Evolutionary conservation across 2,113 vertebrate genomes (phyloP).

Genomic region (Petrocephalus microphthalmus): DNA sequence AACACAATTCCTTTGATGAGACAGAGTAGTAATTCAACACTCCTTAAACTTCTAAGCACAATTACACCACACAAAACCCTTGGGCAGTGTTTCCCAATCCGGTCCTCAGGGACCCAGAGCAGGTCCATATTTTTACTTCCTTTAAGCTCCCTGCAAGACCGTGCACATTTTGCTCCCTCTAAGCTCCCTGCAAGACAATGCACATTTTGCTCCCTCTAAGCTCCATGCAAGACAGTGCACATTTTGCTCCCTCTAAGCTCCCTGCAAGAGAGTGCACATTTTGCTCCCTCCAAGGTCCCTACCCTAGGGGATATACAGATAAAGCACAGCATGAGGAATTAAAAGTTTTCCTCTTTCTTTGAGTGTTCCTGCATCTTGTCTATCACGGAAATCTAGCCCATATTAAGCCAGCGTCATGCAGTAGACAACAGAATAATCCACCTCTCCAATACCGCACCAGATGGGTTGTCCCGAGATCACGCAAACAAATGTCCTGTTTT

Average conservation of each 20-base stretch:
- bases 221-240: too few species aligned
- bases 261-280: too few species aligned
- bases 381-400: not conserved
- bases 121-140: too few species aligned
- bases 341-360: not conserved
- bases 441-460: constrained; percentile 20
- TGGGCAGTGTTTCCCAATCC: too few species aligned
- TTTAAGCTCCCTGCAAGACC: too few species aligned
- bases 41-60: not conserved
- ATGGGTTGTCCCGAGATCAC: constrained; percentile 39
- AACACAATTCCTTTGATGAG: not conserved
- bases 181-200: too few species aligned
- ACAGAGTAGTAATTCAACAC: not conserved
- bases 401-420: not conserved
- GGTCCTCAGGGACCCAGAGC: too few species aligned
- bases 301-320: not conserved
- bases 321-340: not conserved
- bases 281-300: too few species aligned
- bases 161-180: too few species aligned
- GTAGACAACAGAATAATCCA: constrained; percentile 37
- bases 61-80: not conserved
- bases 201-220: too few species aligned
- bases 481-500: constrained; percentile 32
- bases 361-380: not conserved
- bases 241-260: too few species aligned